These are phyloP conservation scores for Xylophagus ater DNA, from an alignment of 2,888 invertebrate genomes.

Conservation along the genomic window DNA sequence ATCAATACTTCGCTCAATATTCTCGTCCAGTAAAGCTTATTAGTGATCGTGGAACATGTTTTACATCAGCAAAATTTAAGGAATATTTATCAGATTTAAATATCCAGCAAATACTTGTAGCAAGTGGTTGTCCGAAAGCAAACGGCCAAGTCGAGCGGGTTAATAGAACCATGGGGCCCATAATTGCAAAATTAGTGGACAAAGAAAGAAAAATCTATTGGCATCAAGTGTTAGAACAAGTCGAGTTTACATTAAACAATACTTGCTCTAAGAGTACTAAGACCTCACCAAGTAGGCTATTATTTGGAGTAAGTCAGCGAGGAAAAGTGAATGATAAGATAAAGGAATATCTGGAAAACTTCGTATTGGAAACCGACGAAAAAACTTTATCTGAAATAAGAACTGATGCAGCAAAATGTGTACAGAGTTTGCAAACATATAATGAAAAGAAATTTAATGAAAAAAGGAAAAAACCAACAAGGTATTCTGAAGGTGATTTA, in stretches of 20 bases:
- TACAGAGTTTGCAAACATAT: conserved; percentile 18
- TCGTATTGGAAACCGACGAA: conserved; percentile 4
- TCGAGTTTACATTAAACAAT: conserved; percentile 6
- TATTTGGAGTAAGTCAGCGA: conserved; percentile 23
- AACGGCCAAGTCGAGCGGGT: too few relatives aligned
- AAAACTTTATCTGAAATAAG: too few relatives aligned
- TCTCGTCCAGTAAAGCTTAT: not conserved
- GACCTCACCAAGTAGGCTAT: too few relatives aligned
- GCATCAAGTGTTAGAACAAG: conserved; percentile 3
- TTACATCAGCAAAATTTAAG: conserved; percentile 3
- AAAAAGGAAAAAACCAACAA: too few relatives aligned
- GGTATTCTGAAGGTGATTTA: too few relatives aligned
- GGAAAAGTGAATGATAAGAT: conserved; percentile 18
- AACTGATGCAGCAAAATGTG: conserved; percentile 17
- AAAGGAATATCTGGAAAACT: conserved; percentile 8
- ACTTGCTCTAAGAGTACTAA: too few relatives aligned
- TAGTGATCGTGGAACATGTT: conserved; percentile 5
- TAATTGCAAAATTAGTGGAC: conserved; percentile 1
- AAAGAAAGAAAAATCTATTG: not conserved
- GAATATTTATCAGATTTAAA: too few relatives aligned
- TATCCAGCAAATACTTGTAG: too few relatives aligned
- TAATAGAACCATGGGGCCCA: too few relatives aligned
- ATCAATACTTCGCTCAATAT: not conserved
- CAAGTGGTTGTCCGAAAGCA: too few relatives aligned
- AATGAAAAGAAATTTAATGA: too few relatives aligned